Evolutionary conservation across 2,888 invertebrate species (phyloP).

Genomic region (Scaptodrosophila latifasciaeformis): DNA sequence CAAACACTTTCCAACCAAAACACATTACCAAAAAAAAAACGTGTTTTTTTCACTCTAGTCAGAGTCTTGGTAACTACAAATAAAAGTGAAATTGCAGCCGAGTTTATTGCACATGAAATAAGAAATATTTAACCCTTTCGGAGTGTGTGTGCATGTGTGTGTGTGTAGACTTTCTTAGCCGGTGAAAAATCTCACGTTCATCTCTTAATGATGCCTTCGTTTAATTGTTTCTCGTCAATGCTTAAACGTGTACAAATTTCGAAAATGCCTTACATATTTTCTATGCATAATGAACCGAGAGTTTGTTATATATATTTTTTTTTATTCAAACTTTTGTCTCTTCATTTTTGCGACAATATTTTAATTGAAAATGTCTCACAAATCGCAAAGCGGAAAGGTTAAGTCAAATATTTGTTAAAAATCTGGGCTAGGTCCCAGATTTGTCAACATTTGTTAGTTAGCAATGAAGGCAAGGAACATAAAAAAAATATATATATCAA

Average conservation of each 20-base stretch:
- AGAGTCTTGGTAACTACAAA: conserved; percentile 31
- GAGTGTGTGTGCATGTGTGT: too few species aligned
- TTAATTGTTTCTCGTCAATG: conserved; percentile 50
- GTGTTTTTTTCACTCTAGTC: neutral
- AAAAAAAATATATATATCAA: too few species aligned
- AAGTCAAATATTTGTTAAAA: neutral
- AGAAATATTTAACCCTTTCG: too few species aligned
- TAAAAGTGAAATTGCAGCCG: conserved; percentile 54
- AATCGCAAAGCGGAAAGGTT: too few species aligned
- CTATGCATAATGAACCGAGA: conserved; percentile 32
- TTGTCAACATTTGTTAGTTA: neutral
- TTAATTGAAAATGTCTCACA: too few species aligned
- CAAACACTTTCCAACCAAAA: conserved; percentile 62
- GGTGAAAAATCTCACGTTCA: conserved; percentile 58
- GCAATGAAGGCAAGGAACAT: too few species aligned
- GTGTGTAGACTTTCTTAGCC: conserved; percentile 29
- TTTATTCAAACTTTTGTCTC: too few species aligned
- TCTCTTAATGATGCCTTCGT: conserved; percentile 57
- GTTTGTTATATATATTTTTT: conserved; percentile 30
- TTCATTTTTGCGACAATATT: too few species aligned
- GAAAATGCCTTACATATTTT: conserved; percentile 1
- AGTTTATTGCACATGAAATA: conserved; percentile 8
- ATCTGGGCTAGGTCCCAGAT: too few species aligned
- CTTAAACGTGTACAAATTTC: conserved; percentile 45
- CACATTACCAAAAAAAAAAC: too few species aligned